These are phyloP conservation scores for Eulemur rufifrons DNA, from an alignment of 2,113 vertebrate species.

Conservation along the genomic window DNA sequence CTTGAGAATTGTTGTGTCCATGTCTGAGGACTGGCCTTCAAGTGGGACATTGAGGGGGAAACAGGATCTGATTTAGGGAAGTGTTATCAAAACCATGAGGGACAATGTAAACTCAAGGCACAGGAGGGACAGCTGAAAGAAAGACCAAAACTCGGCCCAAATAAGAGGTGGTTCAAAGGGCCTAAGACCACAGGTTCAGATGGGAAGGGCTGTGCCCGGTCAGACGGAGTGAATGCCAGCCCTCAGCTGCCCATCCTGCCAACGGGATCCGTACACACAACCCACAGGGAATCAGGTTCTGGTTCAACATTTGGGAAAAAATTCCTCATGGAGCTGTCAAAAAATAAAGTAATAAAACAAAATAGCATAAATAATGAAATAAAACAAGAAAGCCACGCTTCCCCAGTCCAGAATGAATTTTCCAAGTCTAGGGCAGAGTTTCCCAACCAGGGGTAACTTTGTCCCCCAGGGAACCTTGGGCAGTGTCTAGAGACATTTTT, in stretches of 20 bases:
- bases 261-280: not conserved
- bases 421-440: not conserved
- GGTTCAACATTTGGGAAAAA: not conserved
- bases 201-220: not conserved
- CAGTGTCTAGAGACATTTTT: not conserved
- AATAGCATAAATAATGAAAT: not conserved
- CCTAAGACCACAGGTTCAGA: fast-evolving
- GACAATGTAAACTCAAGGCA: not conserved
- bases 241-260: fast-evolving
- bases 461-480: not conserved
- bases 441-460: fast-evolving
- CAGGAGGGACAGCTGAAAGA: not conserved
- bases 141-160: not conserved
- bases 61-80: not conserved
- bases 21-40: not conserved
- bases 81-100: not conserved
- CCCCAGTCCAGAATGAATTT: not conserved
- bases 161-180: not conserved
- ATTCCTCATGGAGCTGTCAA: not conserved
- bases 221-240: fast-evolving
- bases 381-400: not conserved
- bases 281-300: not conserved
- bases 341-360: not conserved
- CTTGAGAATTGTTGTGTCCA: fast-evolving
- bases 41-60: fast-evolving